These are phyloP conservation scores for Melanotus villosus DNA, from an alignment of 2,888 invertebrate genomes.

Conservation along the genomic window DNA sequence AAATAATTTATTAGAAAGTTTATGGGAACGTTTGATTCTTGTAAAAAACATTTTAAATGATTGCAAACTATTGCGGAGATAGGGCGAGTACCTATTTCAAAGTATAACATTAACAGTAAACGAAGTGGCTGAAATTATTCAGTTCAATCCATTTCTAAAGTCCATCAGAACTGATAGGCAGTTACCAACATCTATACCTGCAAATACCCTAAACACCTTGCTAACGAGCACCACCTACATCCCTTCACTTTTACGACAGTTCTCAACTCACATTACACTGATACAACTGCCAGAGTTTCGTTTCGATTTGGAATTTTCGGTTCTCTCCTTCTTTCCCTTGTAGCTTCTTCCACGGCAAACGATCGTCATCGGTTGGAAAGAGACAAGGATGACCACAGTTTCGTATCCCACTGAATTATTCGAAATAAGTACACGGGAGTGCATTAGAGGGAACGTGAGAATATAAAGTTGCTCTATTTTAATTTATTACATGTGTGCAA, in stretches of 20 bases:
- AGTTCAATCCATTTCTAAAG: conserved; percentile 42
- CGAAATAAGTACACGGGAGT: conserved; percentile 15
- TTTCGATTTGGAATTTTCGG: conserved; percentile 47
- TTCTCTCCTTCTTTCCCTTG: conserved; percentile 34
- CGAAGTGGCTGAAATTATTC: conserved; percentile 23
- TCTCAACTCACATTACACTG: conserved; percentile 56
- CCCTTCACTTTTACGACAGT: conserved; percentile 57
- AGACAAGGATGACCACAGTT: conserved; percentile 19
- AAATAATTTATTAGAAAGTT: no score
- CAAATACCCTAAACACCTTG: conserved; percentile 50
- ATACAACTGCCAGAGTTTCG: conserved; percentile 51
- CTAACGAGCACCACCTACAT: conserved; percentile 54
- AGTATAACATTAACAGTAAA: neutral
- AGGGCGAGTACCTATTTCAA: no score
- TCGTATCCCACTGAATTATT: conserved; percentile 5
- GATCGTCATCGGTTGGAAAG: neutral
- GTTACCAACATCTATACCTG: conserved; percentile 47
- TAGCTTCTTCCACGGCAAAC: conserved; percentile 10
- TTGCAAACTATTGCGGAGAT: no score
- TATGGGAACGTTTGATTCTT: no score
- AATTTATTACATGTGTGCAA: conserved; percentile 28
- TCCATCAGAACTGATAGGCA: conserved; percentile 47
- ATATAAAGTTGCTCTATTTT: conserved; percentile 30
- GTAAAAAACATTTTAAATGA: no score
- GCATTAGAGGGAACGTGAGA: conserved; percentile 32